Percentiles rank a stretch among this genome's conserved stretches.
Evolutionary conservation across 2,888 invertebrate species (phyloP).

Genomic region (Seira sanloemensis): DNA sequence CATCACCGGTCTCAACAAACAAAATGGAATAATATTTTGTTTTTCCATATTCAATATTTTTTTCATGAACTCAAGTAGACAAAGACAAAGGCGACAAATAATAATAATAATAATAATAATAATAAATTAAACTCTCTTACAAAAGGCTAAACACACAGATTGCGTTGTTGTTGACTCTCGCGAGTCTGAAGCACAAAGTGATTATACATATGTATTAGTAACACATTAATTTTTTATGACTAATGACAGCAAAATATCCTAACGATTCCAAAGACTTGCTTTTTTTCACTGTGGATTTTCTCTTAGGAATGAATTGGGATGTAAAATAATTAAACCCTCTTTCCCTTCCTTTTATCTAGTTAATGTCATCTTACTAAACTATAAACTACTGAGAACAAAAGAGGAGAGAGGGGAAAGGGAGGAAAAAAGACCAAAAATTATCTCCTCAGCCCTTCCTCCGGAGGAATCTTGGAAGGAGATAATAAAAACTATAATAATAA

Average conservation of each 20-base stretch:
- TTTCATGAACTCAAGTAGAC: no score
- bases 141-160: no score
- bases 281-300: no score
- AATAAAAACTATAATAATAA: neutral
- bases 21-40: neutral
- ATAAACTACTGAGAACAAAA: neutral
- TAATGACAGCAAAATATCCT: neutral
- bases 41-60: no score
- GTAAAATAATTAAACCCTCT: slow-evolving; percentile 7
- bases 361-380: slow-evolving; percentile 1
- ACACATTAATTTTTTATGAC: neutral
- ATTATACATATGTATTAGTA: neutral
- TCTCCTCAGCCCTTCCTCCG: neutral
- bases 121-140: no score
- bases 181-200: neutral
- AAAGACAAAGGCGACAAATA: no score
- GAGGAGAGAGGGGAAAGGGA: neutral
- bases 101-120: no score
- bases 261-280: no score
- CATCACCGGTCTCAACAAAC: no score
- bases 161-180: neutral
- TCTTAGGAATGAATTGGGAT: neutral
- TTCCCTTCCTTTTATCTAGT: neutral
- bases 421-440: slow-evolving; percentile 5
- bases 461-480: neutral